These are phyloP conservation scores for Erebia ligea DNA, from an alignment of 2,888 invertebrate genomes.

Conservation along the genomic window DNA sequence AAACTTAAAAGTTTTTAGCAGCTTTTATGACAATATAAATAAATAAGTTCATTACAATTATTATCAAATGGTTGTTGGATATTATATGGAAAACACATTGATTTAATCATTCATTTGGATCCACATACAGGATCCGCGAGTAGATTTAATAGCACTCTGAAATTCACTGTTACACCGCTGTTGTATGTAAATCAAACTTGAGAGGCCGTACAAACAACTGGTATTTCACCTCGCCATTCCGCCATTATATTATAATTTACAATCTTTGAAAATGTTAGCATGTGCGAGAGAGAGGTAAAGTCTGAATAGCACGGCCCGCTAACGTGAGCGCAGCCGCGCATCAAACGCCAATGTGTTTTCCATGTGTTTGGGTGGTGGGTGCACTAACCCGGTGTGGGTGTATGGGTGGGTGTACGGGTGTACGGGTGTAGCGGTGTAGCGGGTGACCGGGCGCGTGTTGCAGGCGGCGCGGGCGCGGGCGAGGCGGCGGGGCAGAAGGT, in stretches of 20 bases:
- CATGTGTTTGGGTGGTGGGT: neutral
- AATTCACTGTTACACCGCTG: too few relatives aligned
- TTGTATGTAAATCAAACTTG: too few relatives aligned
- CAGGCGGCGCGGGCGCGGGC: conserved; percentile 46
- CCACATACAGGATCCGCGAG: too few relatives aligned
- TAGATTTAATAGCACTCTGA: too few relatives aligned
- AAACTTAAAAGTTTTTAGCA: neutral
- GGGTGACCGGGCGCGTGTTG: conserved; percentile 33
- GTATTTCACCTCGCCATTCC: too few relatives aligned
- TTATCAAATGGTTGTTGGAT: conserved; percentile 14
- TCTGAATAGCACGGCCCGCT: too few relatives aligned
- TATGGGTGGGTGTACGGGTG: neutral
- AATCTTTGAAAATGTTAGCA: too few relatives aligned
- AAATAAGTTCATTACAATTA: neutral
- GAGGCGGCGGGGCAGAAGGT: conserved; percentile 78
- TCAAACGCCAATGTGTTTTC: conserved; percentile 6
- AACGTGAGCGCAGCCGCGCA: too few relatives aligned
- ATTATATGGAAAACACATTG: neutral
- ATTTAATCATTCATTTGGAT: neutral
- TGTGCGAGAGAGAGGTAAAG: too few relatives aligned
- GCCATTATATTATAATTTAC: too few relatives aligned
- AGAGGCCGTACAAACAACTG: too few relatives aligned
- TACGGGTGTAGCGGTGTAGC: conserved; percentile 14
- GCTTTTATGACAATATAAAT: neutral
- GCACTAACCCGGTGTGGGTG: conserved; percentile 14